Conservation (phyloP, 2,113 vertebrate species). For the Potamarius usumacintae region DNA sequence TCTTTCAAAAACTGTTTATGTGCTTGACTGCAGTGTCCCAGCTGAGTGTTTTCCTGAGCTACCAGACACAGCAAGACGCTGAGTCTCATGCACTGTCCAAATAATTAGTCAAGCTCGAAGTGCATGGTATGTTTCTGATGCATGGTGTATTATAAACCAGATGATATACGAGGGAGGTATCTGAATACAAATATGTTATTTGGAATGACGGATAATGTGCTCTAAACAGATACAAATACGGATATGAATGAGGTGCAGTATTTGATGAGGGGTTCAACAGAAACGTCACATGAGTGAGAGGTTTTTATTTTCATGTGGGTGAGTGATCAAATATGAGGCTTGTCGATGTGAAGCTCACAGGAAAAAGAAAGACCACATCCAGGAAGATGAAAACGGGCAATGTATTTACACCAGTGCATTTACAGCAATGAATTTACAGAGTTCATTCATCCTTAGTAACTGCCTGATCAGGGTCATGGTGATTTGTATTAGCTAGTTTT, state of each 20-base stretch:
- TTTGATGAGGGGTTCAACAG: not conserved
- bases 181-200: not conserved
- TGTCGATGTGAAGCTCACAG: not conserved
- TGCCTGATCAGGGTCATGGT: not conserved
- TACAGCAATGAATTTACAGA: not conserved
- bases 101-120: constrained; percentile 38
- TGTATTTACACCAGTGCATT: not conserved
- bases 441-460: not conserved
- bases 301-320: not conserved
- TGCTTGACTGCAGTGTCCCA: constrained; percentile 42
- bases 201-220: not conserved
- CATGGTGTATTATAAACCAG: constrained; percentile 32
- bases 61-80: constrained; percentile 39
- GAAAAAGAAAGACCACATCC: not conserved
- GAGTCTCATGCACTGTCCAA: constrained; percentile 42
- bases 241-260: not conserved
- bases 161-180: not conserved
- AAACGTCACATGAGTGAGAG: not conserved
- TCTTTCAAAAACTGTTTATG: constrained; percentile 44
- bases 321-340: not conserved
- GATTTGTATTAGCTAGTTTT: not conserved
- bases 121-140: constrained; percentile 15
- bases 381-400: not conserved
- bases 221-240: not conserved
- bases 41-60: constrained; percentile 41